These are phyloP conservation scores for Acipenser transmontanus DNA, from an alignment of 2,797 vertebrate genomes.

Conservation along the genomic window DNA sequence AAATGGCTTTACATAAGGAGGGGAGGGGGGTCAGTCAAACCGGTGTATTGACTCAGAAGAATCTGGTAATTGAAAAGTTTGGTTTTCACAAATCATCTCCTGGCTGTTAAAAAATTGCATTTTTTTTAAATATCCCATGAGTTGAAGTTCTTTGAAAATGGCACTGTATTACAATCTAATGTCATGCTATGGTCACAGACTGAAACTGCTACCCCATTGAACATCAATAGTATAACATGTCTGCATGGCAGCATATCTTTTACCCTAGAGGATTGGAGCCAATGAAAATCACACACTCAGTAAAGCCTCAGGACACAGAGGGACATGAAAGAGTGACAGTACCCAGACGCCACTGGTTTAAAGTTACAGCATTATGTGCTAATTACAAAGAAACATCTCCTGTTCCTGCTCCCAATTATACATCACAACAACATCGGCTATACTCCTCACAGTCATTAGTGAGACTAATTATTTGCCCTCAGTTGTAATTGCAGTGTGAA, in stretches of 20 bases:
- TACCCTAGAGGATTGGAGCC: not conserved
- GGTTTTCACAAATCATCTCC: too few species aligned
- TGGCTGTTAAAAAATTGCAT: too few species aligned
- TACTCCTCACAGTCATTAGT: conserved; percentile 67
- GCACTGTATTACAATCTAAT: too few species aligned
- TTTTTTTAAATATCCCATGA: too few species aligned
- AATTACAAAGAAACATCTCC: conserved; percentile 59
- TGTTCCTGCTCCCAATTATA: conserved; percentile 62
- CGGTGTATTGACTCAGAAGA: too few species aligned
- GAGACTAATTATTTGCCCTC: conserved; percentile 73
- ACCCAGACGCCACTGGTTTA: conserved; percentile 36
- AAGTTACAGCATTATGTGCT: conserved; percentile 56
- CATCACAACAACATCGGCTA: conserved; percentile 64
- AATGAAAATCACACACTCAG: conserved; percentile 1
- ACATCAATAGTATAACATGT: too few species aligned
- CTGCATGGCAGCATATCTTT: not conserved
- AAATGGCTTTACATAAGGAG: too few species aligned
- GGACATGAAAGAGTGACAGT: not conserved
- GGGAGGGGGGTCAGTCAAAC: too few species aligned
- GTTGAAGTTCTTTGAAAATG: too few species aligned
- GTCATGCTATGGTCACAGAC: too few species aligned
- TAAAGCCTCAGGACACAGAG: conserved; percentile 7
- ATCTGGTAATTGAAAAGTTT: too few species aligned
- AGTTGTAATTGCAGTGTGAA: conserved; percentile 62
- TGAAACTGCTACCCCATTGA: too few species aligned